Percentiles rank a stretch among this genome's conserved stretches.
phyloP scores from a whole-genome alignment of 2,113 vertebrate species.

The Microtus pennsylvanicus region DNA sequence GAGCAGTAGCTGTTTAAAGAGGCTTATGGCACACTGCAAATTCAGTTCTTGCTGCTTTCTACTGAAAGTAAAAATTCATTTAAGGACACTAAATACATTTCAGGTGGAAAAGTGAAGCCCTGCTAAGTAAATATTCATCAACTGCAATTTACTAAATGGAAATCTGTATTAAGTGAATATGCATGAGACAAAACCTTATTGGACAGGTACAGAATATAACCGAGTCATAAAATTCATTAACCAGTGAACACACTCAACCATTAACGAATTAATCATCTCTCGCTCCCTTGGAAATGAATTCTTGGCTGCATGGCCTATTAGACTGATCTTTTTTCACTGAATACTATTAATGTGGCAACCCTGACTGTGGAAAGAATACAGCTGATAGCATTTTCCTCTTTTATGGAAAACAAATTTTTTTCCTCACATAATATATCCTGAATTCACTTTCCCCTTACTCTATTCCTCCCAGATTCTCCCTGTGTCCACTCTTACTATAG shows the following conservation, averaged over 20 bases:
- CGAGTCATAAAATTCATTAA: conserved; percentile 57
- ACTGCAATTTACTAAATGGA: conserved; percentile 52
- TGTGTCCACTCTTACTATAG: no score
- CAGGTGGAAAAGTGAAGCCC: conserved; percentile 3
- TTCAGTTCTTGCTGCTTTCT: background rate
- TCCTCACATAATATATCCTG: background rate
- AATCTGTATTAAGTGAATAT: conserved; percentile 43
- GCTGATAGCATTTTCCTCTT: background rate
- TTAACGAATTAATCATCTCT: conserved; percentile 65
- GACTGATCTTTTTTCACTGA: conserved; percentile 14
- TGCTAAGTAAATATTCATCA: conserved; percentile 63
- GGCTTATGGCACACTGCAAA: no score
- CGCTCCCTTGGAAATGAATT: conserved; percentile 41
- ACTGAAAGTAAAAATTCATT: background rate
- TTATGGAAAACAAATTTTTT: background rate
- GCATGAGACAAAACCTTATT: conserved; percentile 38
- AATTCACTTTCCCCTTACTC: background rate
- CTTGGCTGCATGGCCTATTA: conserved; percentile 6
- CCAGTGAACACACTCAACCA: conserved; percentile 44
- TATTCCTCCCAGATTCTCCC: background rate
- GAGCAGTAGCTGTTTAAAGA: background rate
- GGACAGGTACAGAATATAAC: conserved; percentile 61
- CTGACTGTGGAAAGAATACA: background rate
- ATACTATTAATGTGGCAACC: background rate
- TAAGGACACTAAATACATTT: background rate